Evolutionary conservation across 2,113 vertebrate species (phyloP).

Genomic region (Megaptera novaeangliae): DNA sequence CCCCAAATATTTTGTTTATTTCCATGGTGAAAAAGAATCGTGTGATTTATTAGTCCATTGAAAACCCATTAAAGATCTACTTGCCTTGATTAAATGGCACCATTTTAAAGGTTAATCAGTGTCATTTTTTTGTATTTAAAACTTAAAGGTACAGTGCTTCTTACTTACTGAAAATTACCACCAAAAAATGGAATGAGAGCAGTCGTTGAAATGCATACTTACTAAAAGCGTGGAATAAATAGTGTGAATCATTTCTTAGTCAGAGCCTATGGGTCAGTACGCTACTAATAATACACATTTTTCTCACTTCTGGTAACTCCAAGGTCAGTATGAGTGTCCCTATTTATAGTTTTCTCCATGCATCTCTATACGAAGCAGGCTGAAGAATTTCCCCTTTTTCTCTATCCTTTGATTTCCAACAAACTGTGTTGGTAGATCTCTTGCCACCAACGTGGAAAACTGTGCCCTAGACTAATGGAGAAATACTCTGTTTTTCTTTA

Average conservation of each 20-base stretch:
- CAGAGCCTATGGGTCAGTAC: constrained; percentile 54
- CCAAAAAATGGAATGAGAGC: background rate
- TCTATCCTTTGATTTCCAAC: background rate
- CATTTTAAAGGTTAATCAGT: constrained; percentile 79
- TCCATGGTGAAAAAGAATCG: constrained; percentile 60
- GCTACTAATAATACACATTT: constrained; percentile 57
- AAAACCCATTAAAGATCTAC: constrained; percentile 80
- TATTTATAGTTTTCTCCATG: background rate
- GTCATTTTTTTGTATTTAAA: constrained; percentile 75
- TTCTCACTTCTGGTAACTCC: constrained; percentile 44
- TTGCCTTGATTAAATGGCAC: constrained; percentile 79
- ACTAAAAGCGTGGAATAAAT: constrained; percentile 41
- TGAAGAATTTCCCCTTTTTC: background rate
- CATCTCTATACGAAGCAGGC: background rate
- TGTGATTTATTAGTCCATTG: constrained; percentile 81
- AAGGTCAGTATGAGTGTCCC: constrained; percentile 29
- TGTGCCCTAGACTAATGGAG: background rate
- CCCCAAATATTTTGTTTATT: constrained; percentile 65
- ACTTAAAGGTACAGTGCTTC: constrained; percentile 69
- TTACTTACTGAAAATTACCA: constrained; percentile 61
- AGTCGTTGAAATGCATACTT: background rate
- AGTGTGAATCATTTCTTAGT: constrained; percentile 38
- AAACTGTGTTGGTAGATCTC: background rate
- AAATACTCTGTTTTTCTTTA: background rate
- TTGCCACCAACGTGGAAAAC: background rate